These are phyloP conservation scores for Ommatoiulus sabulosus DNA, from an alignment of 2,888 invertebrate genomes.

Conservation along the genomic window DNA sequence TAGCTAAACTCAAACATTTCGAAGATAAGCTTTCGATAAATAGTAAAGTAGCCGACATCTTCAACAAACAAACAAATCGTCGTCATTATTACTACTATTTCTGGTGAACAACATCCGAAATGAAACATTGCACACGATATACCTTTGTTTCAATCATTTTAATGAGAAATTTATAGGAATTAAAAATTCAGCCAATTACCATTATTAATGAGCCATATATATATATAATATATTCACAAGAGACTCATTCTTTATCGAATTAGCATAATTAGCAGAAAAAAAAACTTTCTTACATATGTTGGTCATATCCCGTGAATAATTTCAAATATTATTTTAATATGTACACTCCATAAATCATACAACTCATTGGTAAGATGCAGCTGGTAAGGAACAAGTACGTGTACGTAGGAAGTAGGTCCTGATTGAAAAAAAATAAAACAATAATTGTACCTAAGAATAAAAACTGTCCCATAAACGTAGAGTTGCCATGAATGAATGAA, in stretches of 20 bases:
- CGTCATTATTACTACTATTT: neutral
- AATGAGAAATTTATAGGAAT: slow-evolving; percentile 46
- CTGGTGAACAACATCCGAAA: neutral
- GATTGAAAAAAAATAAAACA: neutral
- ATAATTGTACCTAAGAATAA: neutral
- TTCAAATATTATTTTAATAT: slow-evolving; percentile 41
- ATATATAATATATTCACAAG: slow-evolving; percentile 44
- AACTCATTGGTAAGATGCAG: slow-evolving; percentile 48
- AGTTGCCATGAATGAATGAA: neutral
- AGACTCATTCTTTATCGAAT: slow-evolving; percentile 48
- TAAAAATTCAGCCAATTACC: slow-evolving; percentile 47
- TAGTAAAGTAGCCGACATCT: too few species aligned
- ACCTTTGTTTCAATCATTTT: slow-evolving; percentile 39
- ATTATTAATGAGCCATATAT: slow-evolving; percentile 47
- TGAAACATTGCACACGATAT: neutral
- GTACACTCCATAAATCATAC: slow-evolving; percentile 38
- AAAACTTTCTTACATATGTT: slow-evolving; percentile 41
- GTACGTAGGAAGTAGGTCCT: slow-evolving; percentile 37
- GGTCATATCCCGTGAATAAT: slow-evolving; percentile 41
- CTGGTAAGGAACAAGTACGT: slow-evolving; percentile 44
- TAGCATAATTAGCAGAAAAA: slow-evolving; percentile 34
- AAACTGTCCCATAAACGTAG: neutral
- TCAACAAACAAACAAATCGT: too few species aligned
- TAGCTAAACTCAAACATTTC: too few species aligned
- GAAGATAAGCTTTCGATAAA: too few species aligned